Evolutionary conservation across 2,888 invertebrate genomes (phyloP).

Genomic region (Lasioglossum morio): DNA sequence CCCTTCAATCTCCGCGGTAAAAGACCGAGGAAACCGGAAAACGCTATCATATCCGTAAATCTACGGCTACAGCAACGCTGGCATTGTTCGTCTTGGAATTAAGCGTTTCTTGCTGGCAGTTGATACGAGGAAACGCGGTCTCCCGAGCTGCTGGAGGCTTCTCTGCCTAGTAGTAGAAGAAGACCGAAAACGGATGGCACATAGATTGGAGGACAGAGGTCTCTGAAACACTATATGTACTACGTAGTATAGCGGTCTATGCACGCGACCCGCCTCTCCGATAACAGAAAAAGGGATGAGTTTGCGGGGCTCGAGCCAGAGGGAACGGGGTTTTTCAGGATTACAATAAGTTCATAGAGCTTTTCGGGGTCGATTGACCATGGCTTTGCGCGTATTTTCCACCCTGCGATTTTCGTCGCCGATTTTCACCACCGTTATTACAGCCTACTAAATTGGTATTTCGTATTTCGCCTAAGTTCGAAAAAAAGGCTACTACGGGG

Average conservation of each 20-base stretch:
- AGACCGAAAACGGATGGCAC: conserved; percentile 8
- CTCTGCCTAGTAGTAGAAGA: not conserved
- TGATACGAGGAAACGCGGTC: conserved; percentile 28
- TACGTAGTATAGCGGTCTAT: not conserved
- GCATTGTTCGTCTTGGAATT: conserved; percentile 50
- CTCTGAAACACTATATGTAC: conserved; percentile 31
- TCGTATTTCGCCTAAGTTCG: too few species aligned
- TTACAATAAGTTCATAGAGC: conserved; percentile 56
- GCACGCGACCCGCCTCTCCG: conserved; percentile 16
- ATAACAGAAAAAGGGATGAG: not conserved
- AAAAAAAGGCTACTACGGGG: too few species aligned
- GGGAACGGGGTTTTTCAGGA: conserved; percentile 22
- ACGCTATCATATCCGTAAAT: conserved; percentile 45
- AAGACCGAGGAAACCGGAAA: conserved; percentile 25
- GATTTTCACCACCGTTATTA: conserved; percentile 39
- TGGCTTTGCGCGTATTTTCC: conserved; percentile 48
- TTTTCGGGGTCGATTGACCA: conserved; percentile 37
- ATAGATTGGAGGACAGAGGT: conserved; percentile 23
- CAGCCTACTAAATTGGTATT: too few species aligned
- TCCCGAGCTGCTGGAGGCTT: conserved; percentile 21
- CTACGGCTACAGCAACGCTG: conserved; percentile 21
- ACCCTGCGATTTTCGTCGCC: conserved; percentile 34
- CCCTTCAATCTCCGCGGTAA: conserved; percentile 20
- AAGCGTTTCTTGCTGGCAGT: conserved; percentile 38
- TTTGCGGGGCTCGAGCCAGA: not conserved